Percentiles rank a stretch among this genome's conserved stretches.
Conservation (phyloP, 2,888 invertebrate genomes). For the Drosophila nr. fundita region DNA sequence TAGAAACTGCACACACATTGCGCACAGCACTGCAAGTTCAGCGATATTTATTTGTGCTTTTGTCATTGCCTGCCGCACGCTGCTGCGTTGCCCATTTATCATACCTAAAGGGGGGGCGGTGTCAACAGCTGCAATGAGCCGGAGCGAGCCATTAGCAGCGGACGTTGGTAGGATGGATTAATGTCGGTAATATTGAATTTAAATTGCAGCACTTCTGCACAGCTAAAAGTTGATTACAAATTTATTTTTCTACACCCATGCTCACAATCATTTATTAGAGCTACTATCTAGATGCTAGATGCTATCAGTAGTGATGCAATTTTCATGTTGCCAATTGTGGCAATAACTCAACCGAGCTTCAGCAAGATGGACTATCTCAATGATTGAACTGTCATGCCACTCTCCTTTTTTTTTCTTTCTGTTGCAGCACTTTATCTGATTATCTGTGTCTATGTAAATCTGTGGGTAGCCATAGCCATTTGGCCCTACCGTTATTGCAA, state of each 20-base stretch:
- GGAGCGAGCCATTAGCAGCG: slow-evolving; percentile 41
- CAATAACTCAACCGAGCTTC: slow-evolving; percentile 50
- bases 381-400: slow-evolving; percentile 73
- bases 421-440: slow-evolving; percentile 42
- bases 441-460: slow-evolving; percentile 3
- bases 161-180: background rate
- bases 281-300: slow-evolving; percentile 15
- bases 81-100: slow-evolving; percentile 65
- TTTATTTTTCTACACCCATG: background rate
- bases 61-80: slow-evolving; percentile 61
- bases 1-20: slow-evolving; percentile 33
- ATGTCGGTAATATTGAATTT: slow-evolving; percentile 37
- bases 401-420: slow-evolving; percentile 16
- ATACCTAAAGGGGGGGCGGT: slow-evolving; percentile 52
- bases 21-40: slow-evolving; percentile 70
- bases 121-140: slow-evolving; percentile 41
- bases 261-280: slow-evolving; percentile 12
- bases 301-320: slow-evolving; percentile 40
- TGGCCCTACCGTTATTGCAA: slow-evolving; percentile 49
- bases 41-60: slow-evolving; percentile 28
- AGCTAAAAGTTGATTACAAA: background rate
- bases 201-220: slow-evolving; percentile 27
- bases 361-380: slow-evolving; percentile 55
- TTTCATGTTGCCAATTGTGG: slow-evolving; percentile 33
- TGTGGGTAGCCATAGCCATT: slow-evolving; percentile 10